Base-by-base conservation (phyloP, 2,888 invertebrate species). In the Euzetes globulus region DNA sequence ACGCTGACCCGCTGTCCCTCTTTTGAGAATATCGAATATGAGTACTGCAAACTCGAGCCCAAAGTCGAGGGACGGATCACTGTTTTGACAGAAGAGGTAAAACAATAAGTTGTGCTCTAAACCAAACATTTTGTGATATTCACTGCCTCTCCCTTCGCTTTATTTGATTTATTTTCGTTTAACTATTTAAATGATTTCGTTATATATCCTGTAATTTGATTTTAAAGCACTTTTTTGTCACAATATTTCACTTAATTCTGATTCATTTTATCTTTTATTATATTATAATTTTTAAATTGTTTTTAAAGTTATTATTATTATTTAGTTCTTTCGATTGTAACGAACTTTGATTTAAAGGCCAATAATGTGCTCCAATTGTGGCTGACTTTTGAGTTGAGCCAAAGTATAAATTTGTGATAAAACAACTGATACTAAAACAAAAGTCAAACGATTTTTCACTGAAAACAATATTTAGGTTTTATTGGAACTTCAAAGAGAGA, bases 21-120 rank as follows among this genome's bases (percentile, higher is more conserved):
- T 71, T 80, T 83, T 55, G 91, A 92, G 79, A 91, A 91, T 79
- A 84, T 92, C 72, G 94, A 94, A 81, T 88, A 90, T 78, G 89
- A 89, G 80, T 88, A 90, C 0, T 91, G 91, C 81, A 89, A 90
- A 78, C 83, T 94, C 77, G 89, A 91, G 45, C 94, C 94, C 0
- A 88, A 87, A 81, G 84, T 90, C 1, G 92, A 94, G 80, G 90
- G 91, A 80, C 85, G 94, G 79, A 94, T 94, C 78, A 85, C 91
- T 19, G 83, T 89, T 33, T 86, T 92, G 47, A 89, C 87, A 78
- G 88, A 89, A 47, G 90, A 91, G 87, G 92, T 92, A 81, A 82
- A 25, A 19, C 22, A 25, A 25, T 58, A 4, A 15, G 17, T 50
- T n/a, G 13, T 50, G 3, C n/a, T 50, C 11, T 58, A 6, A 2